Evolutionary conservation across 2,888 invertebrate species (phyloP).

Genomic region (Drosophila rellima): DNA sequence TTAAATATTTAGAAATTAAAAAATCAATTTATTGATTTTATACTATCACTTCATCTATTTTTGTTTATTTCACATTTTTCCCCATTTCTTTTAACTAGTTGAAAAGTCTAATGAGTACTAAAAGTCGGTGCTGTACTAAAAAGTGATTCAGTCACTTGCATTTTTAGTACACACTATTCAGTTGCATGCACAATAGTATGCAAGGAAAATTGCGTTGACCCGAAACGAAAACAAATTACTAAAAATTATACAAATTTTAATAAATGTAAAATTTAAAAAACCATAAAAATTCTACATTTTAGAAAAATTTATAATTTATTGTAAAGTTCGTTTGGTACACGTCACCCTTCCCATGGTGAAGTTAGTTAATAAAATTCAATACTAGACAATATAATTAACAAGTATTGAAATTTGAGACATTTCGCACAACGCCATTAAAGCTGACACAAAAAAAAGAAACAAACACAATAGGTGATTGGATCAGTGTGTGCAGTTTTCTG

Average conservation of each 20-base stretch:
- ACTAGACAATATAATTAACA: conserved; percentile 18
- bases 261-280: no score
- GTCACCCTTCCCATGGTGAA: no score
- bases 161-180: conserved; percentile 25
- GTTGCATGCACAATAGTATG: conserved; percentile 52
- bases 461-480: not conserved
- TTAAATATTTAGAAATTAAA: no score
- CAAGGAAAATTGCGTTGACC: conserved; percentile 24
- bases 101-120: not conserved
- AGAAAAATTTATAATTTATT: no score
- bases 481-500: conserved; percentile 18
- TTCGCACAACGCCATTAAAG: not conserved
- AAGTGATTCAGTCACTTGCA: not conserved
- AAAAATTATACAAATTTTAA: no score
- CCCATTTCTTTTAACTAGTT: not conserved
- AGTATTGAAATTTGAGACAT: not conserved
- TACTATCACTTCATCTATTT: no score
- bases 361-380: no score
- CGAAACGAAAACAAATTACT: no score
- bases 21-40: no score
- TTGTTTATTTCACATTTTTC: not conserved
- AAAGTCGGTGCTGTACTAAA: not conserved
- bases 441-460: not conserved
- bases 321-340: no score
- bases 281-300: no score